Evolutionary conservation across 1,140 invertebrate species (phyloP), one percentile per base, ranked within the genome.

Genomic region (Subanguina moxae): DNA sequence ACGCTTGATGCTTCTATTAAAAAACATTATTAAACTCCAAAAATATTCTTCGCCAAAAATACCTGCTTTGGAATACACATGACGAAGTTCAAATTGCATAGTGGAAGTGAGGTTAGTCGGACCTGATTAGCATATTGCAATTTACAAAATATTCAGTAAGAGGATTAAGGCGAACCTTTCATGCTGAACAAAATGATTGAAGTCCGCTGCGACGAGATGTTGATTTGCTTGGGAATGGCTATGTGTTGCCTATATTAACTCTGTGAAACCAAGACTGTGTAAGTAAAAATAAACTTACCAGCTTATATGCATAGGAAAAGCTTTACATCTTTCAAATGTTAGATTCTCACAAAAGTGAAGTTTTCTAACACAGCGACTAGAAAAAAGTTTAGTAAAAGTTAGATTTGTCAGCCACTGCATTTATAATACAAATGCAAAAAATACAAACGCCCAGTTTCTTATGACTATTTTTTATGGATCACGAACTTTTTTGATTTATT

Each of bases 141-240:
- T 27, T 62, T 19, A 43, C 23, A 17, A 7, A 27, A 42, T 25
- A 63, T 19, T n/a, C n/a, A n/a, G n/a, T n/a, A n/a, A n/a, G n/a
- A n/a, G n/a, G n/a, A 25, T 19, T 52, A 52, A n/a, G n/a, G 23
- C 8, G 15, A 21, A 52, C 48, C 68, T 61, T 76, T 80, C 57
- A 82, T 76, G 32, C 66, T 80, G 59, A 82, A 82, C n/a, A 82
- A 57, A 13, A 75, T 80, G 15, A 82, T 68, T 17, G 81, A 78
- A 30, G 80, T 82, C 28, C 81, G 75, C 56, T 78, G 77, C 43
- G 72, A 69, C 11, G 78, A 82, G 62, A 82, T 82, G 57, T 83
- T 81, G 19, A 82, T 71, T 32, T 81, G 76, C 45, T 74, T 71
- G 5, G 81, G 79, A 23, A 82, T 76, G 3, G 81, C 67, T 48